phyloP scores from a whole-genome alignment of 2,888 invertebrate species.

The Lampropteryx suffumata region DNA sequence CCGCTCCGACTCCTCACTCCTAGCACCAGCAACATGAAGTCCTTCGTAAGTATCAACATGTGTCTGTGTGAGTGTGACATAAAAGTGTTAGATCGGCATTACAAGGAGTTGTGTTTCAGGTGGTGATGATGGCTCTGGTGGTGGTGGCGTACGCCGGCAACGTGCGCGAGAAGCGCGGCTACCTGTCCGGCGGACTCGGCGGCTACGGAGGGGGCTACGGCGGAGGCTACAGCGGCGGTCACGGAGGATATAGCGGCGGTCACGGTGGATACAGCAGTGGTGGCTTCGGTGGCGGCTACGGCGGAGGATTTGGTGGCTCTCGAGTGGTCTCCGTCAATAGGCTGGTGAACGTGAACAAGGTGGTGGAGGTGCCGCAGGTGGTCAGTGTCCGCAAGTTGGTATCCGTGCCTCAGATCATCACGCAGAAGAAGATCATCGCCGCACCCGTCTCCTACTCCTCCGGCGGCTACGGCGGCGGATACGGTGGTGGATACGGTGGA shows the following conservation, averaged over 20 bases:
- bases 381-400: conserved; percentile 52
- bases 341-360: conserved; percentile 50
- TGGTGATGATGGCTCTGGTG: conserved; percentile 35
- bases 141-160: conserved; percentile 33
- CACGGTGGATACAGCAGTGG: too few species aligned
- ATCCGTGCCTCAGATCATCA: conserved; percentile 57
- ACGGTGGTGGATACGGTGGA: conserved; percentile 14
- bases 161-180: conserved; percentile 35
- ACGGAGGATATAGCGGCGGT: conserved; percentile 20
- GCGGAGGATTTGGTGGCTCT: conserved; percentile 24
- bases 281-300: conserved; percentile 26
- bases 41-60: conserved; percentile 48
- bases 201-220: conserved; percentile 17
- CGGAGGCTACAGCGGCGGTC: conserved; percentile 24
- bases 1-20: conserved; percentile 3
- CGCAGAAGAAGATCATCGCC: conserved; percentile 50
- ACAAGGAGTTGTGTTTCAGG: conserved; percentile 25
- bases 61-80: not conserved
- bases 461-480: conserved; percentile 22
- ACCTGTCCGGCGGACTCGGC: conserved; percentile 20
- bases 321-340: conserved; percentile 45
- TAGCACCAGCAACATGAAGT: conserved; percentile 44
- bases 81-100: not conserved
- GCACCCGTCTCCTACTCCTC: conserved; percentile 31
- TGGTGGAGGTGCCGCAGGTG: conserved; percentile 50